phyloP scores from a whole-genome alignment of 1,140 invertebrate species.

The Saccostrea cuccullata region DNA sequence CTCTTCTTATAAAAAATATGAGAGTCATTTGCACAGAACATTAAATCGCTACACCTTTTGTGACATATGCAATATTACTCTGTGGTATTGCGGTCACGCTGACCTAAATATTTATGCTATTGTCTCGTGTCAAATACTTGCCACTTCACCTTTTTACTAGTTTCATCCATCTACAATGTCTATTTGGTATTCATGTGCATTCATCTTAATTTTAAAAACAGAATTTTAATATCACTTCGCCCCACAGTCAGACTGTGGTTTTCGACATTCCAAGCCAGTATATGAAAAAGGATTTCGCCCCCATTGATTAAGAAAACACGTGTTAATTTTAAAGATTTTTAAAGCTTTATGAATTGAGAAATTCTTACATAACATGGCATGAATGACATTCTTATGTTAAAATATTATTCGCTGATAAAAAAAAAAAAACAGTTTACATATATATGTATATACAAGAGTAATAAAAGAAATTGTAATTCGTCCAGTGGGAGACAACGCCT shows the following conservation, averaged over 20 bases:
- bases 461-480: too few relatives aligned
- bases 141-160: neutral
- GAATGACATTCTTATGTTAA: neutral
- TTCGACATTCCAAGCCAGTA: conserved; percentile 3
- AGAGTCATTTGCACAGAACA: neutral
- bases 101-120: conserved; percentile 19
- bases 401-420: too few relatives aligned
- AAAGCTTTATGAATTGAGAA: neutral
- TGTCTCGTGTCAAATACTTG: conserved; percentile 25
- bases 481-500: too few relatives aligned
- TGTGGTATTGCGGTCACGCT: conserved; percentile 26
- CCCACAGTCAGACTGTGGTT: neutral
- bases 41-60: neutral
- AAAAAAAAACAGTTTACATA: too few relatives aligned
- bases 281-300: neutral
- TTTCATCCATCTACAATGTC: neutral
- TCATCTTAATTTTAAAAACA: conserved; percentile 26
- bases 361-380: neutral
- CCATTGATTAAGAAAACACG: neutral
- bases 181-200: conserved; percentile 20
- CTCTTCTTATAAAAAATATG: neutral
- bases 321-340: neutral
- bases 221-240: conserved; percentile 33
- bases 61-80: conserved; percentile 19
- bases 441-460: too few relatives aligned